A percentile compares a stretch with the other conserved stretches of the same genome.
phyloP scores from a whole-genome alignment of 35 echinoderm and acorn worm species.

The Hemicentrotus pulcherrimus region DNA sequence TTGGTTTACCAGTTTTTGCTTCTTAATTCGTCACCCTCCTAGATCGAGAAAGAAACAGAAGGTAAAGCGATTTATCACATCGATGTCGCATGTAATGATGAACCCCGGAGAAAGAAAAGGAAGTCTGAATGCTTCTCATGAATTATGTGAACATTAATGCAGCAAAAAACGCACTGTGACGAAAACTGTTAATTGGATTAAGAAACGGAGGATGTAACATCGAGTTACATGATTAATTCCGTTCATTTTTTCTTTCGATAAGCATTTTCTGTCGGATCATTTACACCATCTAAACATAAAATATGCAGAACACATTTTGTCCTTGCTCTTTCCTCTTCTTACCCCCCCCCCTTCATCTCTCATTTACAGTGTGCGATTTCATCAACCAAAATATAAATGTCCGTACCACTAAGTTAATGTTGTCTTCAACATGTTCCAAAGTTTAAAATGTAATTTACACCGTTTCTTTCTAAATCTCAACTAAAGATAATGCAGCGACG shows the following conservation, averaged over 20 bases:
- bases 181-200: neutral
- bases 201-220: neutral
- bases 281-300: neutral
- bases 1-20: constrained; percentile 22
- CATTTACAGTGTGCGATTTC: too few relatives aligned
- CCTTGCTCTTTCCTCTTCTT: neutral
- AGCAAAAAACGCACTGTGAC: neutral
- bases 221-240: neutral
- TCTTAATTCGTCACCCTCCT: constrained; percentile 19
- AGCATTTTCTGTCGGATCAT: neutral
- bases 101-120: neutral
- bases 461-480: too few relatives aligned
- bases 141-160: neutral
- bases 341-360: neutral
- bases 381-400: too few relatives aligned
- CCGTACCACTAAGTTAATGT: too few relatives aligned
- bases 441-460: too few relatives aligned
- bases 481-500: too few relatives aligned
- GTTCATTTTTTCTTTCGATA: neutral
- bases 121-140: neutral
- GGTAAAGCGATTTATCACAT: neutral
- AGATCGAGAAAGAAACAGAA: neutral
- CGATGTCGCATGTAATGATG: neutral
- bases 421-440: too few relatives aligned
- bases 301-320: neutral